These are phyloP conservation scores for Eristalis intricaria DNA, from an alignment of 2,888 invertebrate genomes.

Conservation along the genomic window DNA sequence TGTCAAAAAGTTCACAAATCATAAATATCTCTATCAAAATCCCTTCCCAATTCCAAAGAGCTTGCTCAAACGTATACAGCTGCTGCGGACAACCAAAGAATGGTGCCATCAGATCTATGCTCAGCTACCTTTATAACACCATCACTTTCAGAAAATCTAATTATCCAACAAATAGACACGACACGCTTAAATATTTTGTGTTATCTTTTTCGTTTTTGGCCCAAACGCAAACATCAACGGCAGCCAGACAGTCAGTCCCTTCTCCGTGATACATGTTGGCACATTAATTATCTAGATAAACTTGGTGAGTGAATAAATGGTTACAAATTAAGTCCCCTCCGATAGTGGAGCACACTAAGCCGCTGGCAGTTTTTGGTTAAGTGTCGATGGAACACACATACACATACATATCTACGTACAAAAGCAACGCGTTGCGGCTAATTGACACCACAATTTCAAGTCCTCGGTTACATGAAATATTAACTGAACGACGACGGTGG, in stretches of 20 bases:
- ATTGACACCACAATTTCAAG: conserved; percentile 18
- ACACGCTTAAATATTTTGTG: background rate
- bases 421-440: background rate
- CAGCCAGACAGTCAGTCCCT: background rate
- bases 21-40: background rate
- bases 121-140: background rate
- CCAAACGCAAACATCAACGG: background rate
- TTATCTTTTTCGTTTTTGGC: background rate
- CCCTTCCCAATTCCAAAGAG: background rate
- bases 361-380: conserved; percentile 19
- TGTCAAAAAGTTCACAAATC: background rate
- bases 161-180: background rate
- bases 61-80: background rate
- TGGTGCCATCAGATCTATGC: background rate
- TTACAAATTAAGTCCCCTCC: background rate
- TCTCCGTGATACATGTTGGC: conserved; percentile 9
- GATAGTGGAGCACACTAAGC: background rate
- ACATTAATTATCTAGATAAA: conserved; percentile 28
- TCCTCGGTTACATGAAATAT: conserved; percentile 29
- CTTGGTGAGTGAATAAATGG: background rate
- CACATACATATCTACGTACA: background rate
- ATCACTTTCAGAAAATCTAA: background rate
- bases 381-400: conserved; percentile 8
- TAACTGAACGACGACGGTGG: background rate
- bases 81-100: background rate